Conservation (phyloP, 1,140 invertebrate species). For the Apis laboriosa region DNA sequence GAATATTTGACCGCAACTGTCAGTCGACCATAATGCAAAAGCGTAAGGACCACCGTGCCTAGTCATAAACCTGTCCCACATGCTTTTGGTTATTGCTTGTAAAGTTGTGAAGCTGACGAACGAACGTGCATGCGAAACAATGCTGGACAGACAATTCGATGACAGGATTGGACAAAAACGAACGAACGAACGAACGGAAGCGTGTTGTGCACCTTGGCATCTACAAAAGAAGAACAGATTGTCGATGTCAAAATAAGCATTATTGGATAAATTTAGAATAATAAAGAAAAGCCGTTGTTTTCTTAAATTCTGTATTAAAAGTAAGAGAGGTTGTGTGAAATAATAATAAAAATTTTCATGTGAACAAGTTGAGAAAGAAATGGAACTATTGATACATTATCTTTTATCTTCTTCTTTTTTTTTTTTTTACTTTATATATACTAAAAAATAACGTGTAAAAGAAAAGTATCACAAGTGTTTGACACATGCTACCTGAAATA, state of each 20-base stretch:
- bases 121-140: conserved; percentile 41
- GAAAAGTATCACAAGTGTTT: conserved; percentile 30
- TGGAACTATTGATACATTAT: not conserved
- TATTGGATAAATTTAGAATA: conserved; percentile 58
- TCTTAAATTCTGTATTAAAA: not conserved
- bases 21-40: conserved; percentile 43
- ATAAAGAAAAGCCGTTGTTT: conserved; percentile 47
- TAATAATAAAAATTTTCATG: not conserved
- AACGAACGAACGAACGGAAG: conserved; percentile 49
- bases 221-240: conserved; percentile 59
- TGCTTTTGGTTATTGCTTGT: conserved; percentile 67
- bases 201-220: conserved; percentile 34
- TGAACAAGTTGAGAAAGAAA: not conserved
- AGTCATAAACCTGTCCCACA: conserved; percentile 50
- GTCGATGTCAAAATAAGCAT: conserved; percentile 56
- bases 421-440: not conserved
- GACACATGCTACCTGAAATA: conserved; percentile 45
- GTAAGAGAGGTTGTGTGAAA: not conserved
- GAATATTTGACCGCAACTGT: conserved; percentile 40
- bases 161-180: conserved; percentile 54
- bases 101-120: conserved; percentile 63
- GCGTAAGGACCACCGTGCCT: conserved; percentile 23
- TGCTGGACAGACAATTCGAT: conserved; percentile 50
- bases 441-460: no score
- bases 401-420: not conserved